A percentile compares a stretch with the other conserved stretches of the same genome.
Evolutionary conservation across 1,140 invertebrate genomes (phyloP).

Genomic region (Pseudobourletiella spinata): DNA sequence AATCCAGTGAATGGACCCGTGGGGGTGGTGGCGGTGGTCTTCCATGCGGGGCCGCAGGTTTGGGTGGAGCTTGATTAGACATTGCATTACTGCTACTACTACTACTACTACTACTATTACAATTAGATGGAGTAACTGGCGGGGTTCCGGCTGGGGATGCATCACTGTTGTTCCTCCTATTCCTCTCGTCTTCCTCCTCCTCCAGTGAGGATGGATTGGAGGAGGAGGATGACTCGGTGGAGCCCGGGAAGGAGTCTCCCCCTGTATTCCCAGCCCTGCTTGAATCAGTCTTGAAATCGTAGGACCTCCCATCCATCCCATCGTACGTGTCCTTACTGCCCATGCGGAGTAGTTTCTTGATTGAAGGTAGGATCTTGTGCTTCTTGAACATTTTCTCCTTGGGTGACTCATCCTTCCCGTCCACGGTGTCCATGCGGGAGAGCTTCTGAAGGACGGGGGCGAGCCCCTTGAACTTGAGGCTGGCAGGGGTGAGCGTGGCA

Average conservation of each 20-base stretch:
- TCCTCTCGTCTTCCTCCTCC: neutral
- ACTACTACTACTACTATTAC: slow-evolving; percentile 14
- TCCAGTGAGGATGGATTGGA: slow-evolving; percentile 4
- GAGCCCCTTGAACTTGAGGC: slow-evolving; percentile 29
- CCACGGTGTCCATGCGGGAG: slow-evolving; percentile 24
- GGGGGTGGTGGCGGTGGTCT: slow-evolving; percentile 34
- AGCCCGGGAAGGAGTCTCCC: neutral
- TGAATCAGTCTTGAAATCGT: slow-evolving; percentile 22
- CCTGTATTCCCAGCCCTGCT: neutral
- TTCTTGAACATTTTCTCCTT: slow-evolving; percentile 33
- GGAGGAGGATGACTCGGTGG: slow-evolving; percentile 2
- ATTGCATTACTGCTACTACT: slow-evolving; percentile 8
- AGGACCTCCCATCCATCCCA: neutral
- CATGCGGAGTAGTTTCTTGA: slow-evolving; percentile 32
- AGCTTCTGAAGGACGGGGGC: slow-evolving; percentile 33
- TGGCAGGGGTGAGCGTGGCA: slow-evolving; percentile 32
- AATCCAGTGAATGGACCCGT: slow-evolving; percentile 31
- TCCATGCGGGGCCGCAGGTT: slow-evolving; percentile 1
- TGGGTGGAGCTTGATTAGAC: neutral
- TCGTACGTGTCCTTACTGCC: slow-evolving; percentile 20
- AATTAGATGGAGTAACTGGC: too few species aligned
- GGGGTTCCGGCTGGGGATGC: too few species aligned
- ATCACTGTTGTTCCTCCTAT: too few species aligned
- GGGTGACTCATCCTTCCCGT: slow-evolving; percentile 12
- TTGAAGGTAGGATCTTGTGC: slow-evolving; percentile 30